These are phyloP conservation scores for Drosophila histrio DNA, from an alignment of 2,888 invertebrate species.

Conservation along the genomic window DNA sequence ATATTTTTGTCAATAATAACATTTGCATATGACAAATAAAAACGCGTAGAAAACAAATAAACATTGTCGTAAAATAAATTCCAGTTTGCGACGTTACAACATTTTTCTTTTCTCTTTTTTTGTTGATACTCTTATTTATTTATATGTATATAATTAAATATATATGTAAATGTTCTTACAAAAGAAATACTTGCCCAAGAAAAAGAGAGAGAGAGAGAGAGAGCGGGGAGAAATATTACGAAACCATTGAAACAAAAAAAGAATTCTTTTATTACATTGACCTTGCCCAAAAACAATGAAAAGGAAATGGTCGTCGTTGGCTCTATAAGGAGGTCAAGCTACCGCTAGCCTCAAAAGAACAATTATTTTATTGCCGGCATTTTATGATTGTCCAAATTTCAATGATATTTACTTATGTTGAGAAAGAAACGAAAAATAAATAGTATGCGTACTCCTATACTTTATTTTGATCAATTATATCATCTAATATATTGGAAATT, in stretches of 20 bases:
- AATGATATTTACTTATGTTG: not conserved
- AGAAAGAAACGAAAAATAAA: not conserved
- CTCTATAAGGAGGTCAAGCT: constrained; percentile 43
- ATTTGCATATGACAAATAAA: constrained; percentile 48
- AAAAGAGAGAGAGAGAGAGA: not conserved
- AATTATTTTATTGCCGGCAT: constrained; percentile 14
- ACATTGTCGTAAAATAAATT: constrained; percentile 25
- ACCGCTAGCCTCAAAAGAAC: constrained; percentile 24
- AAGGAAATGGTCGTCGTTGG: constrained; percentile 28
- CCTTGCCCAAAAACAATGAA: constrained; percentile 69
- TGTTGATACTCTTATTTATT: constrained; percentile 4
- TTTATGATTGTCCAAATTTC: not conserved
- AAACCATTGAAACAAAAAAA: constrained; percentile 19
- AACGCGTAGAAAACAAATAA: constrained; percentile 19
- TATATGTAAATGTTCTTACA: constrained; percentile 15
- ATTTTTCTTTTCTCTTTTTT: constrained; percentile 29
- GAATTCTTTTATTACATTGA: constrained; percentile 59
- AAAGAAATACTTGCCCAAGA: constrained; percentile 19
- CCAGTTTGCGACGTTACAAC: constrained; percentile 38
- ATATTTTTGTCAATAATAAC: constrained; percentile 33
- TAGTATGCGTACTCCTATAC: no score
- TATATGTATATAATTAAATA: constrained; percentile 4
- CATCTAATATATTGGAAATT: not conserved
- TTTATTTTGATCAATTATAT: no score
- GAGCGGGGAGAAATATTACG: constrained; percentile 14